Conservation (phyloP, 2,797 vertebrate species). For the Rallus crepitans region DNA sequence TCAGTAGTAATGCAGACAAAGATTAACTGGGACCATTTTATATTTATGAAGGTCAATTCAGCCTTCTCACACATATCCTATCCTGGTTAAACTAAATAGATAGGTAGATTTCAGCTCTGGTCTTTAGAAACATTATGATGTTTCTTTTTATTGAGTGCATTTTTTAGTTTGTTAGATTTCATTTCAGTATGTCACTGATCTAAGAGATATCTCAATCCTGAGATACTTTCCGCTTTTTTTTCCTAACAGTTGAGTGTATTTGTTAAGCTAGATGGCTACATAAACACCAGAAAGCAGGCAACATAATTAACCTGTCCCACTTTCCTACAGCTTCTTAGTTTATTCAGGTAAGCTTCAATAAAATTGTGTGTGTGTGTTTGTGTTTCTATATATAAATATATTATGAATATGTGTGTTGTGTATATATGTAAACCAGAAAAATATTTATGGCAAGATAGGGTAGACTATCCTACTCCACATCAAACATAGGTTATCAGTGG, state of each 20-base stretch:
- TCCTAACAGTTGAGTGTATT: not conserved
- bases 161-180: not conserved
- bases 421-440: not conserved
- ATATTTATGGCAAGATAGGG: not conserved
- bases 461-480: not conserved
- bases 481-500: not conserved
- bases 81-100: not conserved
- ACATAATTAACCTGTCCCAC: not conserved
- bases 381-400: not conserved
- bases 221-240: not conserved
- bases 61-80: not conserved
- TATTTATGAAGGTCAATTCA: not conserved
- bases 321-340: not conserved
- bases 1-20: not conserved
- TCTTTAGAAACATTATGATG: not conserved
- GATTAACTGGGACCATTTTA: not conserved
- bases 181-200: not conserved
- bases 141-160: not conserved
- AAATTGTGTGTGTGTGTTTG: not conserved
- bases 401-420: not conserved
- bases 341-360: not conserved
- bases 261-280: not conserved
- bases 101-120: not conserved
- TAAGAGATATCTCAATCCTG: not conserved
- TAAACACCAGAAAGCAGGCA: not conserved